Conservation (phyloP, 2,113 vertebrate genomes). For the Pterocles burchelli region DNA sequence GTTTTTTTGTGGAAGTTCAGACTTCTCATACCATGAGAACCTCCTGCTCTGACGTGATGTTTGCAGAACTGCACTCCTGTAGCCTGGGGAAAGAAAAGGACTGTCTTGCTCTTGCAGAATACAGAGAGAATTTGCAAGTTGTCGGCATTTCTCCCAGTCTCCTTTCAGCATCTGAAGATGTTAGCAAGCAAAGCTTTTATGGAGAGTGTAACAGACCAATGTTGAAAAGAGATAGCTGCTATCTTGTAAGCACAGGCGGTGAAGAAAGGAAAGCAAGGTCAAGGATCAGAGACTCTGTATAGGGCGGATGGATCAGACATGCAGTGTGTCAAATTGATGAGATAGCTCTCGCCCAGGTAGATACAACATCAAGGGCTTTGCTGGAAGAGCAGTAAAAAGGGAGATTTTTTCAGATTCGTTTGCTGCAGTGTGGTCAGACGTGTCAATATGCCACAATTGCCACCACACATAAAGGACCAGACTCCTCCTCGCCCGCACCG, state of each 20-base stretch:
- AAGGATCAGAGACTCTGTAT: not conserved
- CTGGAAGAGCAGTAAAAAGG: not conserved
- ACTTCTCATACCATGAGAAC: not conserved
- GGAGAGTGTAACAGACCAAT: not conserved
- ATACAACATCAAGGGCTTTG: not conserved
- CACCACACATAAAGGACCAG: not conserved
- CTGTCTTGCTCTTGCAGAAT: not conserved
- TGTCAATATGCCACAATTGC: not conserved
- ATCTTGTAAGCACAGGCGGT: not conserved
- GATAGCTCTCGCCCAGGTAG: not conserved
- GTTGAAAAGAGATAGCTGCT: not conserved
- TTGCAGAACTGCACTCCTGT: not conserved
- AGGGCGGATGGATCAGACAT: not conserved
- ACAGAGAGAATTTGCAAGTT: not conserved
- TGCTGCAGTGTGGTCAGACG: not conserved
- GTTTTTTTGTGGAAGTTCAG: not conserved
- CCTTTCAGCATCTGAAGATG: not conserved
- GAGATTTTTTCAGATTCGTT: not conserved
- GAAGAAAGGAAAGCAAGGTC: conserved; percentile 22
- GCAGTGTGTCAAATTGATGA: not conserved
- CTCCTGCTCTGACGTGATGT: not conserved
- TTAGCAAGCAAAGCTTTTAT: not conserved
- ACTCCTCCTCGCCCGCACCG: not conserved
- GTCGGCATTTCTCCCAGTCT: not conserved
- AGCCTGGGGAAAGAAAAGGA: not conserved